Evolutionary conservation across 1,140 invertebrate species (phyloP).

Genomic region (Diorhabda carinulata): DNA sequence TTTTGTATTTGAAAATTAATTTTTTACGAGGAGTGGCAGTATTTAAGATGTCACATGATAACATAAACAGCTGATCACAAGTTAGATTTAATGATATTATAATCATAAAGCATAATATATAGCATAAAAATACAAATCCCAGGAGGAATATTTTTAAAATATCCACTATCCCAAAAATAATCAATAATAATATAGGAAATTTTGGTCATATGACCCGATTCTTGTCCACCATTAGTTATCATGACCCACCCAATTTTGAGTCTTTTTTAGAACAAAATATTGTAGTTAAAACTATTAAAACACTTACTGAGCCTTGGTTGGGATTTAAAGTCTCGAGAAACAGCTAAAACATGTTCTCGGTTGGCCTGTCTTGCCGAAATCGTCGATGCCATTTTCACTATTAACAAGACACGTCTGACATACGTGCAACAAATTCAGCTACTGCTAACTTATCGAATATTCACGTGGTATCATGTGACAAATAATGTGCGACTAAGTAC

Average conservation of each 20-base stretch:
- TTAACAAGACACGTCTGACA: constrained; percentile 25
- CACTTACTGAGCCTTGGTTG: constrained; percentile 96
- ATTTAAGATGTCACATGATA: constrained; percentile 45
- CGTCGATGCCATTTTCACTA: constrained; percentile 42
- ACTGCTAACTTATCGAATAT: constrained; percentile 40
- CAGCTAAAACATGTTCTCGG: constrained; percentile 83
- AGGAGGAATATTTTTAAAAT: constrained; percentile 3
- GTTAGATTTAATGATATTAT: background rate
- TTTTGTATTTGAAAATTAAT: background rate
- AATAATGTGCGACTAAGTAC: too few species aligned
- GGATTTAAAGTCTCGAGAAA: constrained; percentile 93
- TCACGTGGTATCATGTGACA: constrained; percentile 52
- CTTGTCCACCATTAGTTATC: constrained; percentile 27
- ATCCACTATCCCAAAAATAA: constrained; percentile 5
- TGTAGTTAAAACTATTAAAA: constrained; percentile 15
- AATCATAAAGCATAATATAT: background rate
- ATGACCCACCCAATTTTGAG: constrained; percentile 33
- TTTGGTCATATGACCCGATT: constrained; percentile 40
- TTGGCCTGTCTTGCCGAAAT: constrained; percentile 55
- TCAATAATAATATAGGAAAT: constrained; percentile 17
- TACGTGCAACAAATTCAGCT: constrained; percentile 27
- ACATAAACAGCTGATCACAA: constrained; percentile 18
- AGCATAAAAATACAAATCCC: background rate
- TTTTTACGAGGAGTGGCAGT: constrained; percentile 44
- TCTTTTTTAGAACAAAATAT: constrained; percentile 11